Evolutionary conservation across 2,888 invertebrate species (phyloP).

Genomic region (Sicus ferrugineus): DNA sequence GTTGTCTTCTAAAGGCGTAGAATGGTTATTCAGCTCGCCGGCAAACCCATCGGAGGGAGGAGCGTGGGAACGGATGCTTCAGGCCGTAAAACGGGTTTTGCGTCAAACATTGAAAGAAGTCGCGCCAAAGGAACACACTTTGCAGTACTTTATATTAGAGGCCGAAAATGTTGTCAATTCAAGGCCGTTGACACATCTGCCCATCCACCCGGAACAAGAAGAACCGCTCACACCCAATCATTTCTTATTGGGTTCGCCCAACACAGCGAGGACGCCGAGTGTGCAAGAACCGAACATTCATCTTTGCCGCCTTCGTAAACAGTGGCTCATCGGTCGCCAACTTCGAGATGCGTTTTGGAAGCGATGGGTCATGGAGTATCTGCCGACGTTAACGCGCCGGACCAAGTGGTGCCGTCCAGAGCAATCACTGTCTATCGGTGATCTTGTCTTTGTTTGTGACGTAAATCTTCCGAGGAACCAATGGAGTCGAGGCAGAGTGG

Average conservation of each 20-base stretch:
- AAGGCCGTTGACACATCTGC: constrained; percentile 34
- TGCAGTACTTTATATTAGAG: no score
- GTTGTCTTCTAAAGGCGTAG: constrained; percentile 28
- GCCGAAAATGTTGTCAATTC: constrained; percentile 37
- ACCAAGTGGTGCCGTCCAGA: not conserved
- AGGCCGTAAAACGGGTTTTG: constrained; percentile 36
- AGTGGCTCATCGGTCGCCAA: constrained; percentile 38
- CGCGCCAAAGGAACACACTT: constrained; percentile 37
- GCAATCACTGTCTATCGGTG: constrained; percentile 29
- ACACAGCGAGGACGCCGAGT: constrained; percentile 27
- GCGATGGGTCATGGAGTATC: constrained; percentile 40
- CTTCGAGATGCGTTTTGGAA: constrained; percentile 38
- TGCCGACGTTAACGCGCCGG: constrained; percentile 34
- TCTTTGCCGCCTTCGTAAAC: constrained; percentile 30
- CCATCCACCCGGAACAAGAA: constrained; percentile 28
- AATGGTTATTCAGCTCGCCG: constrained; percentile 20
- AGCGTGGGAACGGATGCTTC: constrained; percentile 38
- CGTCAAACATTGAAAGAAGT: constrained; percentile 36
- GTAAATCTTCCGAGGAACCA: constrained; percentile 29
- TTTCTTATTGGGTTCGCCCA: constrained; percentile 34
- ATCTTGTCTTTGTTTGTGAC: constrained; percentile 39
- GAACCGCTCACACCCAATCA: constrained; percentile 39
- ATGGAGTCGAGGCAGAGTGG: constrained; percentile 37
- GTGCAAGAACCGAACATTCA: not conserved
- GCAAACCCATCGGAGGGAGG: constrained; percentile 10